Base-by-base conservation (phyloP, 2,888 invertebrate genomes). In the Euplagia quadripunctaria region DNA sequence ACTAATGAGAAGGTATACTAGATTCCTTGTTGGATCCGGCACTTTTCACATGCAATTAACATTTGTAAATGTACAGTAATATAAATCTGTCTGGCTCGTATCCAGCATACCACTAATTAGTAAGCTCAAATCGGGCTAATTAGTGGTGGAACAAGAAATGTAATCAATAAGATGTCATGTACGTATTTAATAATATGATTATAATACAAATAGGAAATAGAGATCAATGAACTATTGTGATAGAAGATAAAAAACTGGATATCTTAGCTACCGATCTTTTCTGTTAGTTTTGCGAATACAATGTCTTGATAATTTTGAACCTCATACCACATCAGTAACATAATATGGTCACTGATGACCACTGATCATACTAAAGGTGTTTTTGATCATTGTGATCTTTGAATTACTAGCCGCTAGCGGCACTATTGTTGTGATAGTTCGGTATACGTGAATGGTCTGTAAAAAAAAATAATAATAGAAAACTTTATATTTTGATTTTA, bases 31-130 rank as follows among this genome's bases (percentile, higher is more conserved):
- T 65, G n/a, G 14, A 52, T 61, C 42, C 58, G 64, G 70, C 14
- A 41, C 58, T 67, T 64, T 58, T 68, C 49, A 0, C 20, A 17
- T 61, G 14, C 64, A 74, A 76, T 76, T 75, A 78, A 68, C 71
- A 67, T 55, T n/a, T 68, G 46, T 73, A 65, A 72, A 72, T 73
- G 49, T 17, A 16, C 42, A 7, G n/a, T 72, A 64, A 68, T 61
- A 65, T 49, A 61, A 73, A 79, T 70, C 63, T 71, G 66, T 70
- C 52, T 58, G 73, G 73, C 73, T 65, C 49, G 9, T 14, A 46
- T 65, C 69, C 69, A 73, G 64, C 49, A 64, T 69, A 65, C 11
- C 63, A 9, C 69, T 69, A 69, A 69, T 69, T 69, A 61, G 69
- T 46, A 46, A 11, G 11, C 58, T 68, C 52, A 43, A 16, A 66